phyloP scores from a whole-genome alignment of 1,140 invertebrate genomes.

The Trigoniulus corallinus region DNA sequence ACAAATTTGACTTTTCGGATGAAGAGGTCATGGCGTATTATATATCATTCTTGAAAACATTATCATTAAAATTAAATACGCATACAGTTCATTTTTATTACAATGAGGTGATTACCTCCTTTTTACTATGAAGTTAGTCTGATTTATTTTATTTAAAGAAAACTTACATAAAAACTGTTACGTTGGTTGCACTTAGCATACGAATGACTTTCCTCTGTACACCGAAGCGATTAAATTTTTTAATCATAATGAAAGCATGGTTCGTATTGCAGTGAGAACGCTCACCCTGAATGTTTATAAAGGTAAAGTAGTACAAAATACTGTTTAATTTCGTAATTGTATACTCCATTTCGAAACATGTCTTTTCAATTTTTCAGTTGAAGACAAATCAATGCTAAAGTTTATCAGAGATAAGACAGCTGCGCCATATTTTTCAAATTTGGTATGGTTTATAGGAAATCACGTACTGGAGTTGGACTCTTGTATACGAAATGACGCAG shows the following conservation, averaged over 20 bases:
- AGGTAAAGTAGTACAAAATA: constrained; percentile 21
- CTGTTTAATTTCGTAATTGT: constrained; percentile 1
- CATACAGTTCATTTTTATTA: constrained; percentile 99
- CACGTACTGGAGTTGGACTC: constrained; percentile 90
- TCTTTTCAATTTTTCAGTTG: constrained; percentile 39
- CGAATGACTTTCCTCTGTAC: constrained; percentile 96
- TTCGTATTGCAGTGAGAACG: constrained; percentile 92
- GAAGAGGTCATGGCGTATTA: constrained; percentile 99
- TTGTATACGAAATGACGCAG: constrained; percentile 84
- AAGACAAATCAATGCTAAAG: constrained; percentile 85
- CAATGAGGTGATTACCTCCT: constrained; percentile 68
- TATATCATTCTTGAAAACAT: constrained; percentile 95
- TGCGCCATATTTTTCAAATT: constrained; percentile 92
- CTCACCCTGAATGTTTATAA: constrained; percentile 91
- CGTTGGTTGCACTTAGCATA: constrained; percentile 54
- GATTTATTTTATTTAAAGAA: no score
- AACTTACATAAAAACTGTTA: constrained; percentile 11
- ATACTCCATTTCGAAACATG: constrained; percentile 3
- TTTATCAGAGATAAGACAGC: constrained; percentile 93
- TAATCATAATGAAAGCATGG: constrained; percentile 97
- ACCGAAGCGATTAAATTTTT: constrained; percentile 99
- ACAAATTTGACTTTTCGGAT: constrained; percentile 99
- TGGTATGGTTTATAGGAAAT: constrained; percentile 99
- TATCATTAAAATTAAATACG: constrained; percentile 94
- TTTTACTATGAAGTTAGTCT: no score